Evolutionary conservation across 2,113 vertebrate species (phyloP).

Genomic region (Puffinus mauretanicus): DNA sequence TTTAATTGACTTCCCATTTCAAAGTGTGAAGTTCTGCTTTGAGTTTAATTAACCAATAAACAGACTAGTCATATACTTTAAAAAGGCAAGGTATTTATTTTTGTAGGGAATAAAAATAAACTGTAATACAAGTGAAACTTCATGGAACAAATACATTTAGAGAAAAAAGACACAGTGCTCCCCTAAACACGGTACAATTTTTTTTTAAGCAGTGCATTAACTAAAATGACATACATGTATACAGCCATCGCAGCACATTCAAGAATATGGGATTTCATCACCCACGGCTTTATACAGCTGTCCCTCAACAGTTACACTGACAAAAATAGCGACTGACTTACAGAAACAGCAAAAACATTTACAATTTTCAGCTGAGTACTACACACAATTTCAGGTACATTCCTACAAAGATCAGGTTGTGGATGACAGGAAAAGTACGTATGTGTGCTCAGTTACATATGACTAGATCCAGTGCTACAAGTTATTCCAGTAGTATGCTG

Average conservation of each 20-base stretch:
- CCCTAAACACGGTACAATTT: neutral
- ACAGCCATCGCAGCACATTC: neutral
- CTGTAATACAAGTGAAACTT: neutral
- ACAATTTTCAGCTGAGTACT: neutral
- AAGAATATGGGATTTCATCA: neutral
- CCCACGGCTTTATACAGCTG: neutral
- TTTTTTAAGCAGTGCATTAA: neutral
- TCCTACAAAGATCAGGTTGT: neutral
- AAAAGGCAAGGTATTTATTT: conserved; percentile 54
- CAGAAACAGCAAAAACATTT: neutral
- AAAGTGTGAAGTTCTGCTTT: neutral
- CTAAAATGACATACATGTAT: neutral
- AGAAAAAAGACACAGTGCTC: neutral
- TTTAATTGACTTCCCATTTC: neutral
- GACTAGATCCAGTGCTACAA: neutral
- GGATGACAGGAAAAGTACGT: neutral
- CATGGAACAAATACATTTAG: neutral
- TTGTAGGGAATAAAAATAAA: conserved; percentile 48
- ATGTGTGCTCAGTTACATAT: fast-evolving
- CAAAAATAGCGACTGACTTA: neutral
- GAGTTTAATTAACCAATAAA: neutral
- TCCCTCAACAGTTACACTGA: neutral
- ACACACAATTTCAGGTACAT: neutral
- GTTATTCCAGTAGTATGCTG: neutral
- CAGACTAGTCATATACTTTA: neutral